phyloP scores from a whole-genome alignment of 2,888 invertebrate species.

The Athalia rosae region DNA sequence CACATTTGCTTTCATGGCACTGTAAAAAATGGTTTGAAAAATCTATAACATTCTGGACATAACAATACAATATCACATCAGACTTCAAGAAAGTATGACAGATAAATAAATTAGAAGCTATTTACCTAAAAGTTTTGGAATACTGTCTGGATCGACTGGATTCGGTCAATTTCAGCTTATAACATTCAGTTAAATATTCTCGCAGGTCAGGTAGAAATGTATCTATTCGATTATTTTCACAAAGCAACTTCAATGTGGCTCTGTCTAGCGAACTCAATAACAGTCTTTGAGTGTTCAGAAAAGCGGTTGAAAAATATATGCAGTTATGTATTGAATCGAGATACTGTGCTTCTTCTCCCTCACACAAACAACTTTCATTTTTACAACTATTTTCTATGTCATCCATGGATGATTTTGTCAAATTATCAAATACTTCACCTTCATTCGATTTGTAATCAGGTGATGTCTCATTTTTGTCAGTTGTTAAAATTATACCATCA shows the following conservation, averaged over 20 bases:
- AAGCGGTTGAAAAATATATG: constrained; percentile 84
- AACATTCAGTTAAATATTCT: constrained; percentile 57
- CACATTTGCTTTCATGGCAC: constrained; percentile 79
- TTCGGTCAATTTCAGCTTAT: constrained; percentile 55
- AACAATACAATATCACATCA: neutral
- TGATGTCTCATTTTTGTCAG: neutral
- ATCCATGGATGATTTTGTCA: constrained; percentile 7
- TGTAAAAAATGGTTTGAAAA: constrained; percentile 48
- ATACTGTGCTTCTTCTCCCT: constrained; percentile 45
- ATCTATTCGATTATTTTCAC: constrained; percentile 80
- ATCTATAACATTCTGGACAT: neutral
- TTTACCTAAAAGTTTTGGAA: constrained; percentile 49
- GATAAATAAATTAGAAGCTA: neutral
- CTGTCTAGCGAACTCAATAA: constrained; percentile 79
- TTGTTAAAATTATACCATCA: constrained; percentile 43
- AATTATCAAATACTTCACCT: constrained; percentile 5
- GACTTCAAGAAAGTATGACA: neutral
- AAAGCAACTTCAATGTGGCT: constrained; percentile 80
- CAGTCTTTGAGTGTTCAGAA: constrained; percentile 78
- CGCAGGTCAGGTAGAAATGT: constrained; percentile 77
- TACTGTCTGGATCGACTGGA: constrained; percentile 49
- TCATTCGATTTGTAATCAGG: neutral
- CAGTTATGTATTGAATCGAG: constrained; percentile 77
- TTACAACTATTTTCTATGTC: constrained; percentile 3
- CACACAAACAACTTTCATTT: constrained; percentile 18